phyloP scores from a whole-genome alignment of 2,797 vertebrate genomes.

The Trichosurus vulpecula region DNA sequence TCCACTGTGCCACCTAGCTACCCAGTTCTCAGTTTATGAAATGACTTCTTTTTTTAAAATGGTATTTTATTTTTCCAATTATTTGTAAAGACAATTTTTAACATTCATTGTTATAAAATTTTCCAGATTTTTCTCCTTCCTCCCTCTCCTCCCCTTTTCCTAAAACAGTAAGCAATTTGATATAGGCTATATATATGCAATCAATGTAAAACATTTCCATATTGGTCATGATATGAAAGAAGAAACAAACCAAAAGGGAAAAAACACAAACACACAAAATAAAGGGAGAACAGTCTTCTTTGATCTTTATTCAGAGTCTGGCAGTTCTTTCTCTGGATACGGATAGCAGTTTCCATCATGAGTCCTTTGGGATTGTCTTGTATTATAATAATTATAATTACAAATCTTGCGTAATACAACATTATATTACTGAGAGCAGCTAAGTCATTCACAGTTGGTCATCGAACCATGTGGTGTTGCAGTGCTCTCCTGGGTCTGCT shows the following conservation, averaged over 20 bases:
- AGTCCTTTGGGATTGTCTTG: neutral
- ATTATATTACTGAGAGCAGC: neutral
- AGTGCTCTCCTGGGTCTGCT: neutral
- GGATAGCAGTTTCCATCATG: neutral
- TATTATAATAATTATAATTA: no score
- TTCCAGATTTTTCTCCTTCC: neutral
- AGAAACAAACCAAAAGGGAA: neutral
- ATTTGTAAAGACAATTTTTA: neutral
- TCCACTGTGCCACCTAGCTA: neutral
- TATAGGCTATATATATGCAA: neutral
- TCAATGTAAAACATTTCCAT: neutral
- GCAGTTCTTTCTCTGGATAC: neutral
- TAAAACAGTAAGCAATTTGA: neutral
- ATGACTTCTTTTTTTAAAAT: neutral
- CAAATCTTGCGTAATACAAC: no score
- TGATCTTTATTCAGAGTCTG: neutral
- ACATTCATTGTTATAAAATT: neutral
- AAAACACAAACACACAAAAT: neutral
- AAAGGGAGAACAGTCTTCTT: neutral
- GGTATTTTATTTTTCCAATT: neutral
- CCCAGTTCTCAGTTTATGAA: neutral
- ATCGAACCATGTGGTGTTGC: neutral
- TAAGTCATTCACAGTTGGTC: neutral
- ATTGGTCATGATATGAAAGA: neutral
- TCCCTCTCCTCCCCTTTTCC: neutral